A percentile compares a stretch with the other conserved stretches of the same genome.
phyloP scores from a whole-genome alignment of 2,888 invertebrate species.

The Sceliomorpha sp. region DNA sequence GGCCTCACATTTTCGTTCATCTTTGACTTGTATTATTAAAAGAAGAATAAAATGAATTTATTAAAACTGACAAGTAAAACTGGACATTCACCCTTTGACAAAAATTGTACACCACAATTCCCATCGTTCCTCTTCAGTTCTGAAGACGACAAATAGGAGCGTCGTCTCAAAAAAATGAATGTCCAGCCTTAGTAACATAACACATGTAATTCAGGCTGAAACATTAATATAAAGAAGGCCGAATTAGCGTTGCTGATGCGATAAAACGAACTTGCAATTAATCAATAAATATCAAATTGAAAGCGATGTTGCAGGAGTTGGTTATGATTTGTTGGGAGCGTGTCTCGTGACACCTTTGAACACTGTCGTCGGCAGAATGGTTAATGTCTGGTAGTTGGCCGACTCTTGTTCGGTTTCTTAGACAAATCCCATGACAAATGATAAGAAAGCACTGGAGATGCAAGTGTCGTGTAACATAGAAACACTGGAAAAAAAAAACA shows the following conservation, averaged over 20 bases:
- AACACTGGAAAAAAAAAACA: constrained; percentile 65
- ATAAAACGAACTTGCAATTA: constrained; percentile 67
- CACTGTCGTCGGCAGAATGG: constrained; percentile 48
- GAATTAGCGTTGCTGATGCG: constrained; percentile 79
- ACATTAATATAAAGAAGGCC: constrained; percentile 64
- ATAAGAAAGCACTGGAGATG: constrained; percentile 66
- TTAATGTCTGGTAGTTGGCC: constrained; percentile 60
- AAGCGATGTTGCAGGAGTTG: constrained; percentile 64
- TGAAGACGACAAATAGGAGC: too few relatives aligned
- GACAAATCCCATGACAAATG: constrained; percentile 64
- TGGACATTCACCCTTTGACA: too few relatives aligned
- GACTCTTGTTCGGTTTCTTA: constrained; percentile 37
- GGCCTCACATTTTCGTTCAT: too few relatives aligned
- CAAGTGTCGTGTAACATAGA: constrained; percentile 62
- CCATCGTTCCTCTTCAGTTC: too few relatives aligned
- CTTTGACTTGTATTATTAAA: too few relatives aligned
- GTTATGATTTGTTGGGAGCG: constrained; percentile 55
- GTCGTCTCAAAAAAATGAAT: too few relatives aligned
- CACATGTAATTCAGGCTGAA: constrained; percentile 2
- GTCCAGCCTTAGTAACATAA: neutral
- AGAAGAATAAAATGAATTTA: too few relatives aligned
- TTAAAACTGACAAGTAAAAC: too few relatives aligned
- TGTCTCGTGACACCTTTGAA: constrained; percentile 35
- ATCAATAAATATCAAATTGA: constrained; percentile 66
- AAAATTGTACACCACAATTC: too few relatives aligned